Conservation (phyloP, 2,113 vertebrate genomes). For the Lichenostomus cassidix region DNA sequence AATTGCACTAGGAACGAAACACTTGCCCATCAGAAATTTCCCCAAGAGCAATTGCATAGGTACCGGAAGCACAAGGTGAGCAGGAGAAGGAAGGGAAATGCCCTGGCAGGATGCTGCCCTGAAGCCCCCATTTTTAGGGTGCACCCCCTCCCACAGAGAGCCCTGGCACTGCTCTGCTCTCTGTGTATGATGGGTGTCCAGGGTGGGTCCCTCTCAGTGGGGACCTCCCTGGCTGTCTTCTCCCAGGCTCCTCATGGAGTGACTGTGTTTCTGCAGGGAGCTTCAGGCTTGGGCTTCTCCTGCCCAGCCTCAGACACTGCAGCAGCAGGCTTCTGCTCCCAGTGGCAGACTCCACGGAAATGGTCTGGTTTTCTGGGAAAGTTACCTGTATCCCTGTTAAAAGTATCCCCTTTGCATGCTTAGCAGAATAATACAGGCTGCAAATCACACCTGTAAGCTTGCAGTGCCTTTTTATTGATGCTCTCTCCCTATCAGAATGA, state of each 20-base stretch:
- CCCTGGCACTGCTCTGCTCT: neutral
- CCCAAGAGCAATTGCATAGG: fast-evolving
- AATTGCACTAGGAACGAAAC: neutral
- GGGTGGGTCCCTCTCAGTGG: fast-evolving
- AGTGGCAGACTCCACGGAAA: neutral
- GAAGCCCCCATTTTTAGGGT: neutral
- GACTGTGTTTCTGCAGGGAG: neutral
- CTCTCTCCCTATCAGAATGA: neutral
- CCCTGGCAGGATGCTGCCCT: neutral
- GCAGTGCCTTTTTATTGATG: neutral
- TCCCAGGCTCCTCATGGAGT: neutral
- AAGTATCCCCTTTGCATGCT: neutral
- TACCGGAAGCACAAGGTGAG: neutral
- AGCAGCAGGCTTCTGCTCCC: neutral
- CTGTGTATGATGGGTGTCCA: neutral
- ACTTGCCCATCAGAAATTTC: neutral
- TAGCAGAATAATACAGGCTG: neutral
- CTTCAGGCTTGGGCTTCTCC: neutral
- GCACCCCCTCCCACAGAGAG: neutral
- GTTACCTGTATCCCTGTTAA: neutral
- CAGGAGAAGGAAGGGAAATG: neutral
- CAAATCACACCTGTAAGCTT: neutral
- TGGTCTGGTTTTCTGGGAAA: neutral
- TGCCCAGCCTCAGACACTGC: fast-evolving
- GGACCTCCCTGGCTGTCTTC: fast-evolving